Evolutionary conservation across 2,113 vertebrate species (phyloP).

Genomic region (Fukomys damarensis): DNA sequence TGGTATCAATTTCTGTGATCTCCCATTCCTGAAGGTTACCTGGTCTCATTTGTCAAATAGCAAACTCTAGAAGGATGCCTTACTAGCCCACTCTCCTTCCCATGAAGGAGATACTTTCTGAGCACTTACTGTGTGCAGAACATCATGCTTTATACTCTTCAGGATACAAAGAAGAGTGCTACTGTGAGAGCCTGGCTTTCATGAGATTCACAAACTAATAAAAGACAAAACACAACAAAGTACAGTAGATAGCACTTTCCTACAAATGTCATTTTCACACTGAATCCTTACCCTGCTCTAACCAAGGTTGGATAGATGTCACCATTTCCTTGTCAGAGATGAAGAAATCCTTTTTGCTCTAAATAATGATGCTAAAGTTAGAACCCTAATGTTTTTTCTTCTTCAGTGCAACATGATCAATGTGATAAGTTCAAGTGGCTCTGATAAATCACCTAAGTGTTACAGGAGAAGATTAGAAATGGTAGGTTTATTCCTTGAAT

Average conservation of each 20-base stretch:
- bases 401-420: not conserved
- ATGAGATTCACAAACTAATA: not conserved
- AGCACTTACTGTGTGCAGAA: not conserved
- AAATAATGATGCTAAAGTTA: not conserved
- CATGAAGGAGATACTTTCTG: not conserved
- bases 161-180: not conserved
- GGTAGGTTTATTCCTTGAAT: not conserved
- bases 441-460: not conserved
- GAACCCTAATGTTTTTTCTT: not conserved
- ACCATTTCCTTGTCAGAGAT: not conserved
- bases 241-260: not conserved
- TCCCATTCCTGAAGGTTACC: not conserved
- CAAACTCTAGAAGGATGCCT: not conserved
- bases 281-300: not conserved
- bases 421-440: not conserved
- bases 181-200: not conserved
- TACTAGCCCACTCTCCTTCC: not conserved
- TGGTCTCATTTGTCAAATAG: not conserved
- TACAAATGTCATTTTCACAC: not conserved
- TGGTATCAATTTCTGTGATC: not conserved
- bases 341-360: not conserved
- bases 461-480: not conserved
- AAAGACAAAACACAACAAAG: not conserved
- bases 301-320: not conserved
- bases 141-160: not conserved